Percentiles rank a stretch among this genome's conserved stretches.
These are phyloP conservation scores for Helicoverpa assulta DNA, from an alignment of 2,888 invertebrate species.

Conservation along the genomic window DNA sequence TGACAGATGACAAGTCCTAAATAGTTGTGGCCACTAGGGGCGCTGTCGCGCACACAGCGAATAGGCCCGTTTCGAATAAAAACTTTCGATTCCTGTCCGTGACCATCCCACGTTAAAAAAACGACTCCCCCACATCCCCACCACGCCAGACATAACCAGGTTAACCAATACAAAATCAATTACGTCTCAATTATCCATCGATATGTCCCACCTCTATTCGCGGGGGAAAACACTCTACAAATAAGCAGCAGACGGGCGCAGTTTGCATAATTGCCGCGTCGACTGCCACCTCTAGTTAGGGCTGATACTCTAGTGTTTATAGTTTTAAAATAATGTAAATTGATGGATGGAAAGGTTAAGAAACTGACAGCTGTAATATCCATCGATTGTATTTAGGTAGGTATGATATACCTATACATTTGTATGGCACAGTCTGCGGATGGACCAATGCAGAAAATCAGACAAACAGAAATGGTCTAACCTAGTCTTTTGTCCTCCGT, in stretches of 20 bases:
- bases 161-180: conserved; percentile 58
- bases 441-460: too few species aligned
- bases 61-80: neutral
- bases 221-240: conserved; percentile 75
- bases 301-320: conserved; percentile 35
- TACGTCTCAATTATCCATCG: conserved; percentile 60
- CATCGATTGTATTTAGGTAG: too few species aligned
- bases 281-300: conserved; percentile 61
- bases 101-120: neutral
- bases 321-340: neutral
- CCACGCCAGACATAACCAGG: conserved; percentile 24
- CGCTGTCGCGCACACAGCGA: too few species aligned
- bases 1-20: too few species aligned
- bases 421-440: too few species aligned
- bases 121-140: conserved; percentile 12
- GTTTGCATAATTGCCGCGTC: conserved; percentile 81
- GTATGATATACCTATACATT: too few species aligned
- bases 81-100: neutral
- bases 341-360: too few species aligned
- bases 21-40: too few species aligned
- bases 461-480: too few species aligned
- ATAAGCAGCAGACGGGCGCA: conserved; percentile 75
- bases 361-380: too few species aligned
- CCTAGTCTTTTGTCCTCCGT: too few species aligned
- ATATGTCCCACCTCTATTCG: conserved; percentile 64